Percentiles rank a stretch among this genome's conserved stretches.
These are phyloP conservation scores for Nibea albiflora DNA, from an alignment of 2,113 vertebrate genomes.

Conservation along the genomic window DNA sequence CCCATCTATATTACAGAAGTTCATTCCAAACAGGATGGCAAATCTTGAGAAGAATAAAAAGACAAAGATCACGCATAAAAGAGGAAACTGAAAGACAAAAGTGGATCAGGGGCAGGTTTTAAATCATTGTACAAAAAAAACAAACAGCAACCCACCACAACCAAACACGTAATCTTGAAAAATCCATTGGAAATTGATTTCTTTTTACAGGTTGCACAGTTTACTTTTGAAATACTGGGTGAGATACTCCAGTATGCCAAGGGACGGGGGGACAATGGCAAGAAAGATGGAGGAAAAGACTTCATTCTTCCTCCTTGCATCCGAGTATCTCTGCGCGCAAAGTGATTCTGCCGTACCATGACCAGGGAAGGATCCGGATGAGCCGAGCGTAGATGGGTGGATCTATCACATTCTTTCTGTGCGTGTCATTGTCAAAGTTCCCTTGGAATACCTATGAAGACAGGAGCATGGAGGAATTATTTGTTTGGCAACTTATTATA, in stretches of 20 bases:
- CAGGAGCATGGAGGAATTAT: slow-evolving; percentile 5
- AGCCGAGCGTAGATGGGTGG: slow-evolving; percentile 92
- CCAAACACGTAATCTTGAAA: slow-evolving; percentile 87
- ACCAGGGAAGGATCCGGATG: slow-evolving; percentile 96
- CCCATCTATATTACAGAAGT: slow-evolving; percentile 74
- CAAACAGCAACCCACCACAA: slow-evolving; percentile 89
- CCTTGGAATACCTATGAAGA: slow-evolving; percentile 94
- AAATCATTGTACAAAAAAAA: slow-evolving; percentile 89
- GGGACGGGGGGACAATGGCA: slow-evolving; percentile 50
- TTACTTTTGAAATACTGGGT: slow-evolving; percentile 84
- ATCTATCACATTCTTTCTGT: slow-evolving; percentile 98
- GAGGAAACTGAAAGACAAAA: slow-evolving; percentile 76
- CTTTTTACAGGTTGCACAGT: slow-evolving; percentile 92
- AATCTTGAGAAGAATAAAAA: slow-evolving; percentile 74
- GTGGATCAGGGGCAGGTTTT: slow-evolving; percentile 86
- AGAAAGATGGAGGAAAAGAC: slow-evolving; percentile 30
- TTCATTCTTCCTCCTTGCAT: slow-evolving; percentile 94
- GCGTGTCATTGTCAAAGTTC: slow-evolving; percentile 99
- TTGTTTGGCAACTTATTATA: background rate
- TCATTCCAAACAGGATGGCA: slow-evolving; percentile 76
- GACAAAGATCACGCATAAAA: slow-evolving; percentile 68
- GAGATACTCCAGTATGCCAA: slow-evolving; percentile 68
- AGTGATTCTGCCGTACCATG: slow-evolving; percentile 98
- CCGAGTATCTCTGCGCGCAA: slow-evolving; percentile 95
- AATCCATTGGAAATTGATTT: slow-evolving; percentile 85